A percentile compares a stretch with the other conserved stretches of the same genome.
Conservation (phyloP, 2,797 vertebrate genomes). For the Acomys russatus region DNA sequence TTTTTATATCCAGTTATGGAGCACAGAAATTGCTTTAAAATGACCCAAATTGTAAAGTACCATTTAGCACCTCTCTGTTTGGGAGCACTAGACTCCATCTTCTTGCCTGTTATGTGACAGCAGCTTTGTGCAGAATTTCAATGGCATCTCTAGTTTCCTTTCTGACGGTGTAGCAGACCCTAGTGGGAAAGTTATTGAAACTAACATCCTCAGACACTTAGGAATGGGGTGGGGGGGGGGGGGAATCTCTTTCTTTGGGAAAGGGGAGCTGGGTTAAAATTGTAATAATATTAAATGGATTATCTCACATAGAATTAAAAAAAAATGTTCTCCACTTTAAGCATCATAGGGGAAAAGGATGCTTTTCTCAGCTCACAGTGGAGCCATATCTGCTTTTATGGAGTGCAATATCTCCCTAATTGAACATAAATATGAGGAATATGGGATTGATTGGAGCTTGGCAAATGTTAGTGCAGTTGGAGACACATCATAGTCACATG, state of each 20-base stretch:
- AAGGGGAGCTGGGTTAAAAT: not conserved
- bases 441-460: conserved; percentile 59
- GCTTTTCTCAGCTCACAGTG: not conserved
- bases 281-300: not conserved
- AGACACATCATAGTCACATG: conserved; percentile 73
- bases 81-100: not conserved
- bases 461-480: conserved; percentile 43
- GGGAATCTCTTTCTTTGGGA: not conserved
- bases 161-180: not conserved
- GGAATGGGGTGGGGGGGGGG: no score
- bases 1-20: conserved; percentile 56
- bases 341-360: not conserved
- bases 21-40: conserved; percentile 71
- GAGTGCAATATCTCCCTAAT: conserved; percentile 33
- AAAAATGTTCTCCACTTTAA: not conserved
- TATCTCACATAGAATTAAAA: conserved; percentile 41
- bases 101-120: not conserved
- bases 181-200: not conserved
- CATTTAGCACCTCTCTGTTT: conserved; percentile 29
- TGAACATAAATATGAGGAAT: conserved; percentile 58
- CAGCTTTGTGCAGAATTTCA: conserved; percentile 30
- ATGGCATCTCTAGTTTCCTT: not conserved
- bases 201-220: not conserved
- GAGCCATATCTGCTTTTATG: conserved; percentile 66
- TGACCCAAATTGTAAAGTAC: conserved; percentile 54